Evolutionary conservation across 2,888 invertebrate species (phyloP), one percentile per base, ranked within the genome.

Genomic region (Drosophila ustulata): DNA sequence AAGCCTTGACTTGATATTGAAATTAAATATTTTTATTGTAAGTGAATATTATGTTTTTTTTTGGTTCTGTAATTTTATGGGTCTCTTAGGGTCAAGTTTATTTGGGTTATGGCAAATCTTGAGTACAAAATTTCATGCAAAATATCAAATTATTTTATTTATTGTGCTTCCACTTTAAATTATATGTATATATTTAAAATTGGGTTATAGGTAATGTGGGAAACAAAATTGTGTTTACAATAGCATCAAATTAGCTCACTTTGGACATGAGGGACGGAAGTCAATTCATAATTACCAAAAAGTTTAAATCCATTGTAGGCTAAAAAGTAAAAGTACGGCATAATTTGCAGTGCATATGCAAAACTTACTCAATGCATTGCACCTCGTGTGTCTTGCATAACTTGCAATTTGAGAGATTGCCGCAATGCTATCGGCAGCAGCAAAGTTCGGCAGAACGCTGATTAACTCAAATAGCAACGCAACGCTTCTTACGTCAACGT

Each of bases 391-490:
- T 41, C 5, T 50, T 32, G 49, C 18, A 13, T 41, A 41, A 41
- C 13, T 4, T 46, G 45, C 9, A 56, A 45, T 56, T 56, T 25
- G 9, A 46, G n/a, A 46, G 32, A 46, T 32, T 55, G 43, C 43
- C n/a, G 43, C 30, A 43, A 41, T n/a, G 30, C 39, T 13, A 34
- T 5, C 39, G 18, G 41, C 25, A 37, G 30, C 39, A 37, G 30
- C 39, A 26, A 28, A 53, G 11, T 18, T 8, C 6, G 13, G n/a
- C 34, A 32, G 9, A 53, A 18, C n/a, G 8, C 23, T 43, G 41
- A 59, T 46, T 59, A 30, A 52, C 25, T 61, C 26, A 51, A 57
- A 57, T 47, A 23, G 11, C 28, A 26, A 39, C 32, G 23, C 23
- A 49, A 23, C 0, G 8, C 26, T 52, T 7, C n/a, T 59, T 45